A percentile compares a stretch with the other conserved stretches of the same genome.
Conservation (phyloP, 2,113 vertebrate genomes). For the Lepus timidus region DNA sequence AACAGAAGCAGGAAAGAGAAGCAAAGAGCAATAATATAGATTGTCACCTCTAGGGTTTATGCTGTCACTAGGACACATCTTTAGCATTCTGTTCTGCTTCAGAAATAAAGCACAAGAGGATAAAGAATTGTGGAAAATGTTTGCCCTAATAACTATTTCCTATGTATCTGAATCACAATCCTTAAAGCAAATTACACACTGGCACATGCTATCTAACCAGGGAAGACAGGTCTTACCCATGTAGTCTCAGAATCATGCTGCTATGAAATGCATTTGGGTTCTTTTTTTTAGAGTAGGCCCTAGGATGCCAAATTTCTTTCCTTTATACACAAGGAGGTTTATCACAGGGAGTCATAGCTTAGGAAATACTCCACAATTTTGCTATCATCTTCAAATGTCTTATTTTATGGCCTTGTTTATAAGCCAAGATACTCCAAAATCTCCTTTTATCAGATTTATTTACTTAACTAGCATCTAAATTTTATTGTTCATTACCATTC, state of each 20-base stretch:
- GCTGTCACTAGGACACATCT: not conserved
- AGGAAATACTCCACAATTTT: conserved; percentile 45
- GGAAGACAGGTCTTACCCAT: conserved; percentile 32
- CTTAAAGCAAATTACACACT: conserved; percentile 39
- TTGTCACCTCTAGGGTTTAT: conserved; percentile 51
- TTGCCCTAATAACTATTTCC: not conserved
- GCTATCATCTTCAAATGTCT: conserved; percentile 16
- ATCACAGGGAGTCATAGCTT: conserved; percentile 43
- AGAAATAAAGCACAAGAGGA: conserved; percentile 52
- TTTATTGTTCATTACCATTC: not conserved
- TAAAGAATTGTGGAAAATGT: conserved; percentile 44
- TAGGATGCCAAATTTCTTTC: conserved; percentile 56
- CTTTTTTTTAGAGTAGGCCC: conserved; percentile 51
- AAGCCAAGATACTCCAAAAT: conserved; percentile 50
- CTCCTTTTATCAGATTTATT: conserved; percentile 20
- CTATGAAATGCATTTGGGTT: conserved; percentile 36
- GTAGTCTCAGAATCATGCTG: conserved; percentile 7
- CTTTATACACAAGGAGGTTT: conserved; percentile 64
- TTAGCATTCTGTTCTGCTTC: conserved; percentile 65
- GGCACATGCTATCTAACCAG: not conserved
- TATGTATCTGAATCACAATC: not conserved
- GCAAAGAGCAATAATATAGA: conserved; percentile 67
- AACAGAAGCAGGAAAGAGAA: conserved; percentile 74
- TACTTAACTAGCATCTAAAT: not conserved
- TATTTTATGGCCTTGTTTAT: not conserved